Evolutionary conservation across 2,113 vertebrate species (phyloP).

Genomic region (Campylomormyrus tamandua): DNA sequence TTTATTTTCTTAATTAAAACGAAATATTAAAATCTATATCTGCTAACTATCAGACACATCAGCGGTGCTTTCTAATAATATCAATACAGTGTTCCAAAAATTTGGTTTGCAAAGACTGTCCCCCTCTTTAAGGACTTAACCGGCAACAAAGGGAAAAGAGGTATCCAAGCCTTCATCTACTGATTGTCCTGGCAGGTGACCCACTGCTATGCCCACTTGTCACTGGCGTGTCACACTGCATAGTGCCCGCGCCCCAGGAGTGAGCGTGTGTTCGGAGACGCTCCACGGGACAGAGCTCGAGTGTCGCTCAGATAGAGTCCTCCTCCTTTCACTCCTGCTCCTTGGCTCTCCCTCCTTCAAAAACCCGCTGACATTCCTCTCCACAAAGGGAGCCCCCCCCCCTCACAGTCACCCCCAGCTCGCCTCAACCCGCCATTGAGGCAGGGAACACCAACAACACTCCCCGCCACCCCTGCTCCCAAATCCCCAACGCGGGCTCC

Average conservation of each 20-base stretch:
- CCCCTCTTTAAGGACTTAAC: not conserved
- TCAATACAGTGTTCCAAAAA: not conserved
- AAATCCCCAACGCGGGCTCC: not conserved
- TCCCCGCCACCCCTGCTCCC: not conserved
- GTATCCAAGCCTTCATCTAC: not conserved
- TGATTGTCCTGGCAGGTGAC: not conserved
- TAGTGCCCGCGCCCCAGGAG: not conserved
- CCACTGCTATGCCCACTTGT: not conserved
- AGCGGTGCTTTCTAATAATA: not conserved
- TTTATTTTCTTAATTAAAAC: not conserved
- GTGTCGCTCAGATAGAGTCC: not conserved
- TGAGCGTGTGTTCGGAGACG: not conserved
- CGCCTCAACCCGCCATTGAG: not conserved
- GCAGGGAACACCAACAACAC: not conserved
- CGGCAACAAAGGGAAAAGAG: not conserved
- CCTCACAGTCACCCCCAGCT: not conserved
- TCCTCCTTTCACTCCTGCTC: not conserved
- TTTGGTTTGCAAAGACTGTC: not conserved
- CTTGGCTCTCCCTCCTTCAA: constrained; percentile 2
- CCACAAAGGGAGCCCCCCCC: not conserved
- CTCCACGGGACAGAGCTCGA: not conserved
- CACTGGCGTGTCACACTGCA: not conserved
- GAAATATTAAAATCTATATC: not conserved
- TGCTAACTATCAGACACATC: not conserved
- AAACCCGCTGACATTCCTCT: constrained; percentile 3